Percentiles rank a stretch among this genome's conserved stretches.
Evolutionary conservation across 2,797 vertebrate genomes (phyloP).

Genomic region (Syncerus caffer): DNA sequence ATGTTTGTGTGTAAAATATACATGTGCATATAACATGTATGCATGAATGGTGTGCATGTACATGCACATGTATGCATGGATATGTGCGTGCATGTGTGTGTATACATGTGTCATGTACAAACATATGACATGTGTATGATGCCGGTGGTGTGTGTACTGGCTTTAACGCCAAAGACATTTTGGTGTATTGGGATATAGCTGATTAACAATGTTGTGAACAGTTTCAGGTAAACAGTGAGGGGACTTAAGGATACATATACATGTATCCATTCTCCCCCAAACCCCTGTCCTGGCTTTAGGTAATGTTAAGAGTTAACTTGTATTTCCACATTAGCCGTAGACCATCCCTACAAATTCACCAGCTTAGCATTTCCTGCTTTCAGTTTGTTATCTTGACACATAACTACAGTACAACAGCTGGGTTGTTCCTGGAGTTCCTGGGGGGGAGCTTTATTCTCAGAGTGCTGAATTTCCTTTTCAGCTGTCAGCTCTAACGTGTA

Average conservation of each 20-base stretch:
- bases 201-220: background rate
- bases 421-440: constrained; percentile 80
- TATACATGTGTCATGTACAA: background rate
- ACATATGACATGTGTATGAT: background rate
- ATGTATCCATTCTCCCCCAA: background rate
- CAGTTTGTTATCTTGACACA: constrained; percentile 79
- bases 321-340: constrained; percentile 67
- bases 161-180: background rate
- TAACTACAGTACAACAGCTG: constrained; percentile 79
- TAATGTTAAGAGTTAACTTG: constrained; percentile 67
- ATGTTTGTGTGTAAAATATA: background rate
- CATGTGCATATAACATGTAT: background rate
- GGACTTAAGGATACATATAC: background rate
- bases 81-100: background rate
- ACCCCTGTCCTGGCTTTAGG: background rate
- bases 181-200: background rate
- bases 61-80: background rate
- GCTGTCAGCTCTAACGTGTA: constrained; percentile 75
- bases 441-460: constrained; percentile 78
- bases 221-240: background rate
- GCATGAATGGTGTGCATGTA: too few relatives aligned
- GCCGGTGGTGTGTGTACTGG: background rate
- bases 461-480: constrained; percentile 84
- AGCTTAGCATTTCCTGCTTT: constrained; percentile 83
- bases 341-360: constrained; percentile 66